phyloP scores from a whole-genome alignment of 2,888 invertebrate species.

The Scaptomyza reducta region DNA sequence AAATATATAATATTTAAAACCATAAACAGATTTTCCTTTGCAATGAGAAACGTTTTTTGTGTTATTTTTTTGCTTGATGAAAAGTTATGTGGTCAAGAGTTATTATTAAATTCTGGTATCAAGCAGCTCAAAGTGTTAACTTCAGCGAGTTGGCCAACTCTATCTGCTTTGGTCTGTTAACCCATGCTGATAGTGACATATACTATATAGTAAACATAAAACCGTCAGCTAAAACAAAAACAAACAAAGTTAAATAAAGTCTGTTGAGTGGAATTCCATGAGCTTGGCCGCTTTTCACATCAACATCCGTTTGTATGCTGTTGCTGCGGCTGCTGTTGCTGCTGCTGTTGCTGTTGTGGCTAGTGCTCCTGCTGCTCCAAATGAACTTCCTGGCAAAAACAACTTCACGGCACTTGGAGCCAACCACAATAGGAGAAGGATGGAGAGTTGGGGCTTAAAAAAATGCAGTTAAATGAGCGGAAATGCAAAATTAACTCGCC shows the following conservation, averaged over 20 bases:
- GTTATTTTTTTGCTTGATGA: too few relatives aligned
- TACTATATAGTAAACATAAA: neutral
- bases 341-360: conserved; percentile 4
- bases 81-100: neutral
- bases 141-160: neutral
- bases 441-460: conserved; percentile 3
- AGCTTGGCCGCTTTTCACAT: conserved; percentile 43
- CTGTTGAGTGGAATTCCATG: conserved; percentile 57
- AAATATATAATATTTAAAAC: too few relatives aligned
- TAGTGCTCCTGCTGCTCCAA: conserved; percentile 38
- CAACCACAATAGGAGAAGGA: conserved; percentile 31
- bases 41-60: too few relatives aligned
- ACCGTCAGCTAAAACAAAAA: neutral
- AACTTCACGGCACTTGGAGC: conserved; percentile 75
- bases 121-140: neutral
- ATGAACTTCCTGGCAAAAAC: conserved; percentile 75
- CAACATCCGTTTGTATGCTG: conserved; percentile 40
- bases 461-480: conserved; percentile 78
- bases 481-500: conserved; percentile 80
- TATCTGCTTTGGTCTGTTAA: neutral
- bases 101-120: neutral
- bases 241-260: conserved; percentile 30
- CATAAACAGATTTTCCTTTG: too few relatives aligned
- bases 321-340: neutral
- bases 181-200: neutral